Evolutionary conservation across 2,888 invertebrate genomes (phyloP), one percentile per base, ranked within the genome.

Genomic region (Drosophila stalkeri): DNA sequence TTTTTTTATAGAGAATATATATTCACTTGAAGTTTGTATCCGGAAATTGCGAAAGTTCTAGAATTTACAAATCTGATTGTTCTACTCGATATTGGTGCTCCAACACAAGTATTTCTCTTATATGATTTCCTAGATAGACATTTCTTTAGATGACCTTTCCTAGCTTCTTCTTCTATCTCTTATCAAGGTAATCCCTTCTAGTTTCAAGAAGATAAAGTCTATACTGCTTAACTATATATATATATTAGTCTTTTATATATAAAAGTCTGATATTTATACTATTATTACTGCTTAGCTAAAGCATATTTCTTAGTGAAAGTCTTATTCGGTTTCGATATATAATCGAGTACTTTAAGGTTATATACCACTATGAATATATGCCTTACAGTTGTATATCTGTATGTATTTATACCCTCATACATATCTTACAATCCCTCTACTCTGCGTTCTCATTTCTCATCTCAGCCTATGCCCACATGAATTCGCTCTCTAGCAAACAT

Each of bases 401-500:
- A n/a, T 16, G 14, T 46, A 7, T 20, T 14, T 44, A 14, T 7
- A 44, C 20, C 44, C 44, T 2, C 2, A 44, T 20, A 14, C 2
- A 20, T 20, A 44, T 20, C 44, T 8, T 18, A 5, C 23, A 14
- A 14, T 8, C 8, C 44, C 18, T 11, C 44, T 16, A 27, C 11
- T 18, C 12, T 20, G 11, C 4, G 16, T 44, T 44, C 20, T 44
- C 12, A 6, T 23, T 23, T n/a, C 1, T 47, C 27, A 16, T 7
- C 46, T 14, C 14, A 14, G 14, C 2, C 23, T 2, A 12, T 44
- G 20, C n/a, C 49, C 49, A 31, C 33, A 47, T 27, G 27, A 23
- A 14, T 47, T 23, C 47, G 3, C 16, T 47, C 27, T 49, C 35
- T 51, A 16, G 14, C 49, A 52, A 61, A 49, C n/a, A 27, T 31